These are phyloP conservation scores for Drosophila athabasca DNA, from an alignment of 1,140 invertebrate genomes.

Conservation along the genomic window DNA sequence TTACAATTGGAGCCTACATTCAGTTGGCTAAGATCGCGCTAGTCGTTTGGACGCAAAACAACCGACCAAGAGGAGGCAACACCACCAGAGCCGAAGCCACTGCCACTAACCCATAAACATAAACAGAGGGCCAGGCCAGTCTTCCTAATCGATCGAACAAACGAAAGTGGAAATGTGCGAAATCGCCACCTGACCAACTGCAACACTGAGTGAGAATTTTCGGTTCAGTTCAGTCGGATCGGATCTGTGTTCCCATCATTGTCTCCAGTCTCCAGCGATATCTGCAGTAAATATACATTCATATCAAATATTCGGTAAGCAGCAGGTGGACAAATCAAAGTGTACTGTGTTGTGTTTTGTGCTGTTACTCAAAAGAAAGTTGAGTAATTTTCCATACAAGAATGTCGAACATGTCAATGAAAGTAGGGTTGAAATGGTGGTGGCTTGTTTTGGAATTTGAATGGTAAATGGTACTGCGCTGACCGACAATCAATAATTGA, in stretches of 20 bases:
- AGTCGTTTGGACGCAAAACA: constrained; percentile 63
- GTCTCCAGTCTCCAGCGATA: neutral
- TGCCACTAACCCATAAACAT: constrained; percentile 10
- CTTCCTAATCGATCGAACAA: constrained; percentile 34
- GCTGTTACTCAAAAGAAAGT: constrained; percentile 29
- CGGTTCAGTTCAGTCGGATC: too few species aligned
- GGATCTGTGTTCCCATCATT: constrained; percentile 14
- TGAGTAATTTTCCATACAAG: constrained; percentile 6
- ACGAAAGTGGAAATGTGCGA: constrained; percentile 38
- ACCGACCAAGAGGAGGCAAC: constrained; percentile 13
- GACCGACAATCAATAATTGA: constrained; percentile 2
- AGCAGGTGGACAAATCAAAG: neutral
- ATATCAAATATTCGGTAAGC: constrained; percentile 36
- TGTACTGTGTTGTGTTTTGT: neutral
- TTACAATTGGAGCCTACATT: constrained; percentile 46
- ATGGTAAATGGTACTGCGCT: too few species aligned
- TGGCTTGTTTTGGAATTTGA: neutral
- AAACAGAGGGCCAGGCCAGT: neutral
- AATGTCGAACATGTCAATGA: constrained; percentile 14
- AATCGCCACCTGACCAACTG: constrained; percentile 34
- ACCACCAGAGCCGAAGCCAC: neutral
- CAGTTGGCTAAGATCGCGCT: constrained; percentile 70
- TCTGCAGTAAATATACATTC: neutral
- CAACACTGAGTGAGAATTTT: neutral
- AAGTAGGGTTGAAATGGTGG: neutral